These are phyloP conservation scores for Candoia aspera DNA, from an alignment of 2,113 vertebrate species.

Conservation along the genomic window DNA sequence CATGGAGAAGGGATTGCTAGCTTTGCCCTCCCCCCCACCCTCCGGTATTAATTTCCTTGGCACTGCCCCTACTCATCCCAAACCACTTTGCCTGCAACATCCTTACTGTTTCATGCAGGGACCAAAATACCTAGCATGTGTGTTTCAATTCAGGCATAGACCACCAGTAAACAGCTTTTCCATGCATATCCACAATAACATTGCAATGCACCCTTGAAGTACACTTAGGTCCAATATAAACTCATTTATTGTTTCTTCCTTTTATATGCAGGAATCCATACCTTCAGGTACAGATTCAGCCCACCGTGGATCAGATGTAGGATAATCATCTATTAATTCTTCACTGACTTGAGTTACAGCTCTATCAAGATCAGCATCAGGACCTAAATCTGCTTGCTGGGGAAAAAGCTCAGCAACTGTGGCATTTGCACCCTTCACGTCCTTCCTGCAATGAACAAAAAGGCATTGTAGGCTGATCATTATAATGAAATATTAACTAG, in stretches of 20 bases:
- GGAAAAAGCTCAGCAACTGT: slow-evolving; percentile 86
- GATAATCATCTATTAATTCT: slow-evolving; percentile 94
- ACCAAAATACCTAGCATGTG: not conserved
- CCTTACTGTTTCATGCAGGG: not conserved
- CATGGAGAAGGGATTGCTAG: not conserved
- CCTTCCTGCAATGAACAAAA: slow-evolving; percentile 78
- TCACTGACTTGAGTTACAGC: slow-evolving; percentile 87
- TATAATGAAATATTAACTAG: not conserved
- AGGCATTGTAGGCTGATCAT: not conserved
- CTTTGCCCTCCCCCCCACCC: not conserved
- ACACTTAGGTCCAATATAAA: not conserved
- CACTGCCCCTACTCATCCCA: not conserved
- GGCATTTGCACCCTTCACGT: slow-evolving; percentile 83
- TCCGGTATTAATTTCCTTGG: not conserved
- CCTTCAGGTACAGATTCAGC: slow-evolving; percentile 95
- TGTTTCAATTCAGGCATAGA: not conserved
- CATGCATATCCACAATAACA: not conserved
- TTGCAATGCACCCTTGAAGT: not conserved
- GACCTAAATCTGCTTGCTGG: slow-evolving; percentile 67
- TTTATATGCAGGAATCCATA: slow-evolving; percentile 57
- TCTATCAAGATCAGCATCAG: slow-evolving; percentile 80
- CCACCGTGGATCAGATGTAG: slow-evolving; percentile 95
- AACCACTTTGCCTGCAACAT: not conserved
- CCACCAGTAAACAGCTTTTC: not conserved
- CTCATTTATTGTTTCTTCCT: not conserved